A percentile compares a stretch with the other conserved stretches of the same genome.
These are phyloP conservation scores for Ophion ventricosus DNA, from an alignment of 2,888 invertebrate genomes.

Conservation along the genomic window DNA sequence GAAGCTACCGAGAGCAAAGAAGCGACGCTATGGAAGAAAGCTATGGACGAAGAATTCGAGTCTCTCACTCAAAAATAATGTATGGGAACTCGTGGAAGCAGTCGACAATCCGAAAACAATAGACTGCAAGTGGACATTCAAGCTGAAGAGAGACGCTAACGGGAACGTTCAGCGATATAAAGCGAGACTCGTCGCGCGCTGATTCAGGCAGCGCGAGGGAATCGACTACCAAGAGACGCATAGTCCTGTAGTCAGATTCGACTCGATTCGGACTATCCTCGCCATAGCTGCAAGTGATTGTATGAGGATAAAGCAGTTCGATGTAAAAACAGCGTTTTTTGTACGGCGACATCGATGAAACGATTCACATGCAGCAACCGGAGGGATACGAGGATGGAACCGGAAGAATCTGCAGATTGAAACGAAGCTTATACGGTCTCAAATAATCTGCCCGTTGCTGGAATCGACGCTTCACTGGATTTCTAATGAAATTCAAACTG, in stretches of 20 bases:
- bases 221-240: constrained; percentile 1
- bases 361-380: background rate
- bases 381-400: constrained; percentile 1
- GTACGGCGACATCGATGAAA: background rate
- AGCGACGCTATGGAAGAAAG: constrained; percentile 5
- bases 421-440: background rate
- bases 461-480: too few relatives aligned
- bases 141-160: constrained; percentile 6
- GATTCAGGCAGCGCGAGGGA: constrained; percentile 1
- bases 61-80: constrained; percentile 19
- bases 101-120: background rate
- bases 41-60: constrained; percentile 9
- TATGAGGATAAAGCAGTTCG: too few relatives aligned
- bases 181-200: background rate
- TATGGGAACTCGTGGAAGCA: constrained; percentile 16
- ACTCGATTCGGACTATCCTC: background rate
- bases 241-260: constrained; percentile 4
- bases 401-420: background rate
- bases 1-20: constrained; percentile 13
- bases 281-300: too few relatives aligned
- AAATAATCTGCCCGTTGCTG: too few relatives aligned
- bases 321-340: background rate
- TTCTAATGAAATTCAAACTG: too few relatives aligned
- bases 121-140: constrained; percentile 13
- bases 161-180: background rate